Evolutionary conservation across 1,140 invertebrate species (phyloP), one percentile per base, ranked within the genome.

Genomic region (Temnothorax longispinosus): DNA sequence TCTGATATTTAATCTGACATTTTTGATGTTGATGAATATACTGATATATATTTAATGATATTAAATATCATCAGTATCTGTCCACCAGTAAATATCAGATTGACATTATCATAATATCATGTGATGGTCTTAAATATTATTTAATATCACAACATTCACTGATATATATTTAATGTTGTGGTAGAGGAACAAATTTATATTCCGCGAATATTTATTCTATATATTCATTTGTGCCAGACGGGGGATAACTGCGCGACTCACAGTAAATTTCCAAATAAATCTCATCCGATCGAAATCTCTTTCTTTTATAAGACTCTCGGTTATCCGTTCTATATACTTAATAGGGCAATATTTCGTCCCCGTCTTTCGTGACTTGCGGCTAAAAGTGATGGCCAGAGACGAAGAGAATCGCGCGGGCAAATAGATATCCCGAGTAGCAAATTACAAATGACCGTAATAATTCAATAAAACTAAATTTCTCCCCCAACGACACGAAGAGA

Each of bases 361-460:
- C n/a, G n/a, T 18, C n/a, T 52, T 4, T 7, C 3, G n/a, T 0
- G 18, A 38, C 18, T 54, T 11, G 69, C 18, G 11, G n/a, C 3
- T 41, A 74, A 74, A 38, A 56, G 18, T 52, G 13, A 44, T 1
- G 11, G 4, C 7, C 6, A 4, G 4, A 38, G 35, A 44, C 18
- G 3, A 71, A 35, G n/a, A 64, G 47, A 54, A 58, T 41, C 10
- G 35, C 10, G 3, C 10, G 3, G 18, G 52, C 64, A 15, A 10
- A 7, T 35, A 35, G 32, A 7, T 13, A 21, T 62, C 18, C 13
- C 54, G 52, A 1, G n/a, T 8, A 18, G 32, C 27, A 62, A 60
- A 72, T 82, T 72, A 82, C 67, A 56, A 82, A 74, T 27, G 41
- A 69, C 10, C 21, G 35, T 80, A 44, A 56, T 81, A 56, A 81